Percentiles rank a stretch among this genome's conserved stretches.
Evolutionary conservation across 1,140 invertebrate genomes (phyloP).

Genomic region (Ditylenchus dipsaci): DNA sequence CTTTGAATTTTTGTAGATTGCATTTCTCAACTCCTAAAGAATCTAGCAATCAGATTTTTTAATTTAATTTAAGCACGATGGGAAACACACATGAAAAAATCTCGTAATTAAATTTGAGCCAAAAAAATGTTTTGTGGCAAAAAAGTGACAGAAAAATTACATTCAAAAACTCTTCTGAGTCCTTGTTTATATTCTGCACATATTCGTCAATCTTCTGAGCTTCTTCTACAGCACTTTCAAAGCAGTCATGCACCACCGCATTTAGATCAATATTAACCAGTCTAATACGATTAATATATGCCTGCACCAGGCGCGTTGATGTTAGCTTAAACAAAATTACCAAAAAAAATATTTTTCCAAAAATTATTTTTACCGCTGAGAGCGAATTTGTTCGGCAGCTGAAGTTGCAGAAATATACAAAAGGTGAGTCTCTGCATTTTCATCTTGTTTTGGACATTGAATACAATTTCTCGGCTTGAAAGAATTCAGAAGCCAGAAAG

Average conservation of each 20-base stretch:
- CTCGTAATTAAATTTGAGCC: too few relatives aligned
- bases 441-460: too few relatives aligned
- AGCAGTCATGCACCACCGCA: conserved; percentile 33
- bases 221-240: conserved; percentile 14
- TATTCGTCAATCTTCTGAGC: conserved; percentile 38
- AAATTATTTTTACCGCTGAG: conserved; percentile 1
- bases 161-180: conserved; percentile 35
- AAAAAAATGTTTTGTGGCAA: too few relatives aligned
- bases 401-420: conserved; percentile 18
- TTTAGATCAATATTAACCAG: conserved; percentile 27
- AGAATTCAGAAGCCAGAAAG: too few relatives aligned
- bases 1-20: too few relatives aligned
- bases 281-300: conserved; percentile 40
- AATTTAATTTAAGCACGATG: too few relatives aligned
- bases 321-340: conserved; percentile 15
- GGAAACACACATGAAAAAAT: too few relatives aligned
- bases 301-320: conserved; percentile 31
- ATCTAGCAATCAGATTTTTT: too few relatives aligned
- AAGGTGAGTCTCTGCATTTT: background rate
- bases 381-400: conserved; percentile 17
- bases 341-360: too few relatives aligned
- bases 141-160: conserved; percentile 9
- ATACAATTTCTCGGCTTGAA: too few relatives aligned
- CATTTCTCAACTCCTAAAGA: too few relatives aligned
- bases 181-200: conserved; percentile 16